These are phyloP conservation scores for Etheostoma nigrum DNA, from an alignment of 2,797 vertebrate genomes.

Conservation along the genomic window DNA sequence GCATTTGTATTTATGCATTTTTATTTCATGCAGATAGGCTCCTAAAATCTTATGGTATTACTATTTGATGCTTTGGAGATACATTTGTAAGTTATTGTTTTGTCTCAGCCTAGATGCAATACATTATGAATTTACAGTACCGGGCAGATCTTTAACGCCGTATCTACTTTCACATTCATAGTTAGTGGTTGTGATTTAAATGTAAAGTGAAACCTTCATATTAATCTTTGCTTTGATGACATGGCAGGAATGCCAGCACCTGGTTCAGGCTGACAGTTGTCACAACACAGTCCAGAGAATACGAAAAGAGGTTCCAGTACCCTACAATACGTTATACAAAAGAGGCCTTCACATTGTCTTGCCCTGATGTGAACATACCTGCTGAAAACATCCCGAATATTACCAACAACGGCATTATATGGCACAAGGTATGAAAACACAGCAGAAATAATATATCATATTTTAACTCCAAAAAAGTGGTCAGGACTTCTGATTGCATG, in stretches of 20 bases:
- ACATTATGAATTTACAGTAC: no score
- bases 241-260: slow-evolving; percentile 32
- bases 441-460: neutral
- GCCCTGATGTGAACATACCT: slow-evolving; percentile 23
- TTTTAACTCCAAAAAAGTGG: no score
- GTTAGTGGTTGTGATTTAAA: neutral
- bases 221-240: neutral
- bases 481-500: no score
- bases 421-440: slow-evolving; percentile 67
- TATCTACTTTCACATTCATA: neutral
- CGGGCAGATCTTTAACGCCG: neutral
- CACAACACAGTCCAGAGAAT: neutral
- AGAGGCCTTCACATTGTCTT: slow-evolving; percentile 21
- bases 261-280: slow-evolving; percentile 56
- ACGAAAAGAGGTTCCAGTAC: neutral
- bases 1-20: neutral
- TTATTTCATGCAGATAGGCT: neutral
- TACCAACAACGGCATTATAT: neutral
- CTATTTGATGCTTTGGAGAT: neutral
- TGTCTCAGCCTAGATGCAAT: no score
- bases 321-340: neutral
- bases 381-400: neutral
- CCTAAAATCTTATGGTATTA: neutral
- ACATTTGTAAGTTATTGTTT: no score
- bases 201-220: slow-evolving; percentile 3